phyloP scores from a whole-genome alignment of 2,888 invertebrate genomes.

The Cabera pusaria region DNA sequence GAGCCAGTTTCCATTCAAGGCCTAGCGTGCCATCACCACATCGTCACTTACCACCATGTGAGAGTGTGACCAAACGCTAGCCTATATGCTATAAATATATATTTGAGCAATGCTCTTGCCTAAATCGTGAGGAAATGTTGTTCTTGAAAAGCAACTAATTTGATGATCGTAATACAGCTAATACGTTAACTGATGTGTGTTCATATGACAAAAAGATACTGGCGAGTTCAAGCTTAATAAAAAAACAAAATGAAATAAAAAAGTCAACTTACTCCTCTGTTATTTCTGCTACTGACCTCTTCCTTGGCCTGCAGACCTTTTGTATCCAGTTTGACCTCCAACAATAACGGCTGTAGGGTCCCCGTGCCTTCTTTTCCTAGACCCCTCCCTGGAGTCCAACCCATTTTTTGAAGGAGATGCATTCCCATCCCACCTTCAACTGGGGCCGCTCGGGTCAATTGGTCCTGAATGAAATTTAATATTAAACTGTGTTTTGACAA shows the following conservation, averaged over 20 bases:
- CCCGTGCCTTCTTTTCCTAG: conserved; percentile 98
- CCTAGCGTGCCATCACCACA: no score
- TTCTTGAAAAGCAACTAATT: no score
- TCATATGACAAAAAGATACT: no score
- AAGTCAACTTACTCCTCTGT: conserved; percentile 56
- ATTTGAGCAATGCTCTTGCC: no score
- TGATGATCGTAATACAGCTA: no score
- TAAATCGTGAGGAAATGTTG: no score
- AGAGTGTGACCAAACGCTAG: no score
- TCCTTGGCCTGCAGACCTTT: conserved; percentile 92
- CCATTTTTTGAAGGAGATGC: conserved; percentile 98
- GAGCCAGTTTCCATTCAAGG: no score
- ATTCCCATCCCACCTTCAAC: conserved; percentile 98
- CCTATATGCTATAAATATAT: no score
- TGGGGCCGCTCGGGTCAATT: conserved; percentile 94
- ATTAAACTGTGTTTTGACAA: conserved; percentile 15
- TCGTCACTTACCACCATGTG: no score
- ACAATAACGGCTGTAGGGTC: conserved; percentile 91
- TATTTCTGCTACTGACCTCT: conserved; percentile 77
- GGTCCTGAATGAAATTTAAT: conserved; percentile 86
- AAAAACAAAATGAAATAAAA: conserved; percentile 10
- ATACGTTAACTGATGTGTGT: no score
- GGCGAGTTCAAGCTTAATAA: conserved; percentile 1
- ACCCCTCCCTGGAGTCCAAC: conserved; percentile 98
- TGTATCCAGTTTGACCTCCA: conserved; percentile 98